These are phyloP conservation scores for Philereme vetulata DNA, from an alignment of 2,888 invertebrate species.

Conservation along the genomic window DNA sequence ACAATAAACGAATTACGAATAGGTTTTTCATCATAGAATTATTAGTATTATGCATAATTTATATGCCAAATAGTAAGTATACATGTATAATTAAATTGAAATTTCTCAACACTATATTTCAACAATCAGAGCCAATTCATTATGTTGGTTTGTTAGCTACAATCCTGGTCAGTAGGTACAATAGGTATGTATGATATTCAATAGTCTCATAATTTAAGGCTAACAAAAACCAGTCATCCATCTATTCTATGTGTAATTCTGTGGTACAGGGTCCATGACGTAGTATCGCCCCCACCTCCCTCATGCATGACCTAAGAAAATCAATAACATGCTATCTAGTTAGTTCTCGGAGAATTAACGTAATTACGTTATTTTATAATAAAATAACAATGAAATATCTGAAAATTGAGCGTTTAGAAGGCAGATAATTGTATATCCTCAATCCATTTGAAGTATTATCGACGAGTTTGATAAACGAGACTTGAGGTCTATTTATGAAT, in stretches of 20 bases:
- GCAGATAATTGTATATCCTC: not conserved
- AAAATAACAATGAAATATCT: not conserved
- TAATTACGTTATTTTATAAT: not conserved
- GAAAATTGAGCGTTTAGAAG: not conserved
- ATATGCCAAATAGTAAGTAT: too few relatives aligned
- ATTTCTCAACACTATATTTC: too few relatives aligned
- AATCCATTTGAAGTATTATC: too few relatives aligned
- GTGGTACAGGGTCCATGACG: constrained; percentile 41
- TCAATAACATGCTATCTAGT: constrained; percentile 55
- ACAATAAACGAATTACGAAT: too few relatives aligned
- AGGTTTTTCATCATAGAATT: too few relatives aligned
- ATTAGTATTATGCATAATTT: too few relatives aligned
- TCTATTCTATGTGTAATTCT: constrained; percentile 15
- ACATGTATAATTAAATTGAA: too few relatives aligned
- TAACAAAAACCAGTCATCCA: constrained; percentile 24
- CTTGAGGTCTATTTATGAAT: not conserved
- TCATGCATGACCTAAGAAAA: constrained; percentile 65
- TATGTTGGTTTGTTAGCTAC: too few relatives aligned
- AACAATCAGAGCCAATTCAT: too few relatives aligned
- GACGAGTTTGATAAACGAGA: too few relatives aligned
- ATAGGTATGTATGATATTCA: not conserved
- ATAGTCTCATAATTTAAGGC: not conserved
- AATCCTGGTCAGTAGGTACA: too few relatives aligned
- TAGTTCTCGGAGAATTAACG: not conserved
- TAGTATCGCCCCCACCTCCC: constrained; percentile 54